Conservation (phyloP, 1,140 invertebrate species). For the Drosophila malerkotliana region DNA sequence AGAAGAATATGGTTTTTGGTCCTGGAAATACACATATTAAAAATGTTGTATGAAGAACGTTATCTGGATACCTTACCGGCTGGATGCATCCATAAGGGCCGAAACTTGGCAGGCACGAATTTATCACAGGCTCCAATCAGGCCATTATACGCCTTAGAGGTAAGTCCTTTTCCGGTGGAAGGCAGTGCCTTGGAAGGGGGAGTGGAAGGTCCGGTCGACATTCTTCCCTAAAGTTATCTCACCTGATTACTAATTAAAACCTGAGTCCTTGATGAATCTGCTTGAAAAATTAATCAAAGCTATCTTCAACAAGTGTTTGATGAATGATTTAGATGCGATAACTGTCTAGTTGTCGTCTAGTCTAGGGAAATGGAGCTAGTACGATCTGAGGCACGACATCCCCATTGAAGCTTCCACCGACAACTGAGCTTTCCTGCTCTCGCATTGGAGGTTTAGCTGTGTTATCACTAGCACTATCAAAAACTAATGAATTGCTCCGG, state of each 20-base stretch:
- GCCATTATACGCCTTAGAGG: slow-evolving; percentile 23
- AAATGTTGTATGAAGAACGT: accelerated
- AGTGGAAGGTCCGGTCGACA: slow-evolving; percentile 16
- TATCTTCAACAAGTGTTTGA: no score
- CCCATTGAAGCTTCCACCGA: slow-evolving; percentile 26
- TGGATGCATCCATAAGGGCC: slow-evolving; percentile 48
- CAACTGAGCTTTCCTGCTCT: slow-evolving; percentile 35
- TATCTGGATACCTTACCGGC: slow-evolving; percentile 11
- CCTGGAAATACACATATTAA: background rate
- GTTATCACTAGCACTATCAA: slow-evolving; percentile 36
- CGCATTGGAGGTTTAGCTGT: slow-evolving; percentile 12
- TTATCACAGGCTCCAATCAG: slow-evolving; percentile 35
- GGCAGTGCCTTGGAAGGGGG: background rate
- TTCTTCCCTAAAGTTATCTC: background rate
- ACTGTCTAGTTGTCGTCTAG: slow-evolving; percentile 6
- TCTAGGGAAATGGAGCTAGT: background rate
- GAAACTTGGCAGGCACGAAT: slow-evolving; percentile 36
- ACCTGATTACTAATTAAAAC: background rate
- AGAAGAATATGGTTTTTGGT: slow-evolving; percentile 48
- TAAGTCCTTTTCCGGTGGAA: slow-evolving; percentile 9
- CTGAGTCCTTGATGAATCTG: no score
- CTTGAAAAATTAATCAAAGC: no score
- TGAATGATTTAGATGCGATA: slow-evolving; percentile 13
- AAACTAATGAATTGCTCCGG: background rate
- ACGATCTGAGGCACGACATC: slow-evolving; percentile 14